Percentiles rank a stretch among this genome's conserved stretches.
Conservation (phyloP, 2,113 vertebrate genomes). For the Centropus bengalensis region DNA sequence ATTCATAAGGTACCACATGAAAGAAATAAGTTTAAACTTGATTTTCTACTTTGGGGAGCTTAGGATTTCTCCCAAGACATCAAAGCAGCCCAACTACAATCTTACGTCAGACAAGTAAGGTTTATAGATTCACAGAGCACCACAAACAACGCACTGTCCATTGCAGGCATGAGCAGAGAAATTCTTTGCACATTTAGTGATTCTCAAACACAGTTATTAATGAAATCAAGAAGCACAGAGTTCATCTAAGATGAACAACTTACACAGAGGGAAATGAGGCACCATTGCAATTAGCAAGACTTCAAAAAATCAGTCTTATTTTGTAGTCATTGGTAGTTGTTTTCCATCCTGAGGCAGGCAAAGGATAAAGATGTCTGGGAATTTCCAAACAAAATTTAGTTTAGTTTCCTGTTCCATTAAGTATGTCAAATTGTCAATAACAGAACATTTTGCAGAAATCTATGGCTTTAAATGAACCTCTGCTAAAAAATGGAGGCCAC, state of each 20-base stretch:
- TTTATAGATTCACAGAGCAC: neutral
- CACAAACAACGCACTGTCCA: neutral
- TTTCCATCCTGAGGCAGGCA: neutral
- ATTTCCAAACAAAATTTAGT: neutral
- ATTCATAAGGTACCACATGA: constrained; percentile 40
- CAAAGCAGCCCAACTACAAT: neutral
- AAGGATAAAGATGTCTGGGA: neutral
- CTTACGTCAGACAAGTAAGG: neutral
- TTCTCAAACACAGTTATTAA: neutral
- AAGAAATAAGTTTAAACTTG: constrained; percentile 58
- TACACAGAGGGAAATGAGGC: neutral
- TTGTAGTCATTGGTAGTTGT: neutral
- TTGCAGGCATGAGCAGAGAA: neutral
- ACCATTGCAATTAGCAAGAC: neutral
- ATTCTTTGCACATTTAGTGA: neutral
- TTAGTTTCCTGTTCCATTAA: neutral
- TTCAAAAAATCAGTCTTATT: neutral
- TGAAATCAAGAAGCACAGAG: neutral
- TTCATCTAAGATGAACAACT: neutral
- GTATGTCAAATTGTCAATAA: neutral
- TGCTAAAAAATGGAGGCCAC: neutral
- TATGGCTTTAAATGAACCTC: neutral
- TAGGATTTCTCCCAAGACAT: constrained; percentile 23
- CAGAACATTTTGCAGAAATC: neutral
- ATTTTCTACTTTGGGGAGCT: constrained; percentile 34